Base-by-base conservation (phyloP, 2,888 invertebrate species). In the Tuta absoluta region DNA sequence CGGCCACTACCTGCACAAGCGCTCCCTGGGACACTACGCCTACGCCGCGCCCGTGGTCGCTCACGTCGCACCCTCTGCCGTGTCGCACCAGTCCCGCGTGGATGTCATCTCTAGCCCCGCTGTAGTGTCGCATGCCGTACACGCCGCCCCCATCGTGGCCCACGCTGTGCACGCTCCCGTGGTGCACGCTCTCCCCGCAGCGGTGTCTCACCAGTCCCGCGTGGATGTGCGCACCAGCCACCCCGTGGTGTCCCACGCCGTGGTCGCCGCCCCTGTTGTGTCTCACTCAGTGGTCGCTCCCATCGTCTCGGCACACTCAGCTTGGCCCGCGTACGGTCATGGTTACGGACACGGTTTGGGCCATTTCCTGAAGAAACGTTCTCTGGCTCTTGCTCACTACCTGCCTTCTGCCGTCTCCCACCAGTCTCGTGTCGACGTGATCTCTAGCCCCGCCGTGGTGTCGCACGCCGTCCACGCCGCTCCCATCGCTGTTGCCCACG, bases 151-250 rank as follows among this genome's bases (percentile, higher is more conserved):
- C 17, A 72, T 82, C 21, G 63, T 65, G n/a, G 75, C 76, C 73
- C 79, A 82, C 53, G 72, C 76, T 38, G 66, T 76, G 2, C 71
- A 72, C 19, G 65, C 71, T 61, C 74, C 71, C 62, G 49, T 71
- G 28, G 73, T 78, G 58, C 67, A 70, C 19, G 66, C 65, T 14
- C 80, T 80, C 72, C 67, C 71, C 57, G 84, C 92, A 28, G 84
- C 91, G n/a, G 88, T 92, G 3, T 86, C 87, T 1, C 89, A 87
- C 70, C 90, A 92, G 76, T 87, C 92, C 67, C 84, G 89, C 48
- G 86, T 91, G 58, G 85, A 91, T 68, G 86, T 91, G 48, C 75
- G 65, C 0, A 65, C 70, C 1, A 86, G 17, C 80, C 86, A 72
- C 68, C 45, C 45, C 17, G 60, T 60, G 23, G 60, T 60, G 60